These are phyloP conservation scores for Thinocorus orbignyianus DNA, from an alignment of 2,113 vertebrate genomes.

Conservation along the genomic window DNA sequence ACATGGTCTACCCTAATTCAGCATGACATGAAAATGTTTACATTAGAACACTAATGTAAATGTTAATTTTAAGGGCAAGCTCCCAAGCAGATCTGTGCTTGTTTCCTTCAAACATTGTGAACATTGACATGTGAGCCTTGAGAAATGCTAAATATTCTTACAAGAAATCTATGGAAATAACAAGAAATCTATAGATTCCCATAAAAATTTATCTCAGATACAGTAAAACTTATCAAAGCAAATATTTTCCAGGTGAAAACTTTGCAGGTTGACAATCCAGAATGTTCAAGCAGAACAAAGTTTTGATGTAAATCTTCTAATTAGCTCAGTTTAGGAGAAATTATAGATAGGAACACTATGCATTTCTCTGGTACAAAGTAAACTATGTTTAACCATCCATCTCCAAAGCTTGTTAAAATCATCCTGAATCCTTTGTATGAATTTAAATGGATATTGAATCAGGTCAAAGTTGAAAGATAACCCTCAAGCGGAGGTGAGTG, in stretches of 20 bases:
- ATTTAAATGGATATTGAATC: background rate
- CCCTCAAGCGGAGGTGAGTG: background rate
- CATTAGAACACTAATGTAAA: background rate
- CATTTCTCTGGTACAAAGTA: background rate
- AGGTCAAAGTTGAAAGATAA: background rate
- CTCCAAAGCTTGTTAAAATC: background rate
- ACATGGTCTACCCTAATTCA: background rate
- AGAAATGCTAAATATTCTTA: background rate
- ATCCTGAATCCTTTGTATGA: background rate
- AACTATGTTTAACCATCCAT: background rate
- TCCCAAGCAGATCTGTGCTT: background rate
- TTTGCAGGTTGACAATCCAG: background rate
- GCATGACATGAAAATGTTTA: background rate
- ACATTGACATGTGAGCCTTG: background rate
- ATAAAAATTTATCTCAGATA: background rate
- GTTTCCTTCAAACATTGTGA: background rate
- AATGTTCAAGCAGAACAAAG: background rate
- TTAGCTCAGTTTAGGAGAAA: background rate
- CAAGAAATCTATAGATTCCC: background rate
- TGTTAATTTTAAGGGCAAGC: background rate
- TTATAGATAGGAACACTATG: background rate
- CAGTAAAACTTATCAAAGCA: background rate
- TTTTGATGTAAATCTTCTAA: background rate
- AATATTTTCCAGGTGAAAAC: background rate
- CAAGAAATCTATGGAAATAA: background rate